Percentiles rank a stretch among this genome's conserved stretches.
These are phyloP conservation scores for Hiodon tergisus DNA, from an alignment of 2,113 vertebrate species.

Conservation along the genomic window DNA sequence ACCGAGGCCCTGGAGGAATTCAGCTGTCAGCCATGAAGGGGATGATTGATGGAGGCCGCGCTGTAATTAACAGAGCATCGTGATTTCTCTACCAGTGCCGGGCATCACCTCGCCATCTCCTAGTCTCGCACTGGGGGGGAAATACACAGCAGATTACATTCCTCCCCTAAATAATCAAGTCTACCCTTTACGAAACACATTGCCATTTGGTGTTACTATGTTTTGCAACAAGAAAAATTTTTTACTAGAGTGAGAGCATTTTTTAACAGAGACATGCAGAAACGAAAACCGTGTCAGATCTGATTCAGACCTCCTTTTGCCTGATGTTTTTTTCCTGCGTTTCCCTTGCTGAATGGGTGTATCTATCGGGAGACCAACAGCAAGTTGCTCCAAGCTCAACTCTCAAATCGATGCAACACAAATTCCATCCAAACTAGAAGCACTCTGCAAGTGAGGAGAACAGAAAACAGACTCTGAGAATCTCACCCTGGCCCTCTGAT, in stretches of 20 bases:
- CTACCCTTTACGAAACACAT: no score
- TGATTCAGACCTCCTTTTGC: no score
- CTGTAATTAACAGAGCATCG: slow-evolving; percentile 47
- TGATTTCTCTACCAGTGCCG: slow-evolving; percentile 24
- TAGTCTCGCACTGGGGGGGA: neutral
- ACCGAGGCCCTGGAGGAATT: slow-evolving; percentile 45
- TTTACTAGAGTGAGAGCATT: neutral
- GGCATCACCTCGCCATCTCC: neutral
- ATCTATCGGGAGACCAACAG: no score
- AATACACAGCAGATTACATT: neutral
- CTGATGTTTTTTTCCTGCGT: no score
- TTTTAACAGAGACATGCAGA: neutral
- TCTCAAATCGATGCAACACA: no score
- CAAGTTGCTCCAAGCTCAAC: neutral
- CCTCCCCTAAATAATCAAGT: no score
- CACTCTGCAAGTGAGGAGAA: no score
- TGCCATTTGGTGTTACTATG: no score
- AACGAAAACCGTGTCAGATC: neutral
- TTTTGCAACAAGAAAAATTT: neutral
- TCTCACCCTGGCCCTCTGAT: slow-evolving; percentile 34
- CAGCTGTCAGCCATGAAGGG: slow-evolving; percentile 44
- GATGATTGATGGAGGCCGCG: slow-evolving; percentile 40
- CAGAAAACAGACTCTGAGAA: slow-evolving; percentile 26
- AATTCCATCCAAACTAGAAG: no score
- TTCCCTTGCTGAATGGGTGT: no score